Conservation (phyloP, 2,797 vertebrate species). For the Enteromius argenteus region DNA sequence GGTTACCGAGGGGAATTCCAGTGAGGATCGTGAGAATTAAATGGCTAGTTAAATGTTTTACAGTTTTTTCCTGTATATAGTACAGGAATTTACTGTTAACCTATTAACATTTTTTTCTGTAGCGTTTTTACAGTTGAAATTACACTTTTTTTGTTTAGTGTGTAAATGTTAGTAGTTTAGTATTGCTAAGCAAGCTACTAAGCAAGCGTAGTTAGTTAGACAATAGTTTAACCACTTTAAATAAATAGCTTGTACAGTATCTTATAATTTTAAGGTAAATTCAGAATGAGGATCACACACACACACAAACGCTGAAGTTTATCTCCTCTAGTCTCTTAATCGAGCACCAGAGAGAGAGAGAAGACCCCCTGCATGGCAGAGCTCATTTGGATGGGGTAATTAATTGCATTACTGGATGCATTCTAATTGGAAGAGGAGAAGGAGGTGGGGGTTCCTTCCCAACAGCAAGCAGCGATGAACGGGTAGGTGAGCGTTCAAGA, state of each 20-base stretch:
- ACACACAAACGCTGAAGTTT: not conserved
- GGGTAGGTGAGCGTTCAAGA: slow-evolving; percentile 66
- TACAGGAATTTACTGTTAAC: no score
- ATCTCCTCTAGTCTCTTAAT: slow-evolving; percentile 60
- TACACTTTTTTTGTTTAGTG: no score
- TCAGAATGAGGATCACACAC: not conserved
- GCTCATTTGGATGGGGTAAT: slow-evolving; percentile 70
- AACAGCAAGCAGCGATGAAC: slow-evolving; percentile 58
- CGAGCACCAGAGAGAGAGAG: slow-evolving; percentile 58
- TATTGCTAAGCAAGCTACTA: not conserved
- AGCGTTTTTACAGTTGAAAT: no score
- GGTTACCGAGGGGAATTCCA: no score
- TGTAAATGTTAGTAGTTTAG: no score
- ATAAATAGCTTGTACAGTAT: not conserved
- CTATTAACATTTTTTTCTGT: no score
- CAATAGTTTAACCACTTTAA: not conserved
- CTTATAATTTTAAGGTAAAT: not conserved
- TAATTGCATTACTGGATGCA: slow-evolving; percentile 68
- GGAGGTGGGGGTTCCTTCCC: slow-evolving; percentile 54
- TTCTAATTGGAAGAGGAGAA: slow-evolving; percentile 62
- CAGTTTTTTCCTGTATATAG: no score
- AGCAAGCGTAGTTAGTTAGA: not conserved
- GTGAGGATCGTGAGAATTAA: no score
- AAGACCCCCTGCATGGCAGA: slow-evolving; percentile 53
- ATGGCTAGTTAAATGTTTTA: no score